Conservation (phyloP, 2,113 vertebrate genomes). For the Hyperoodon ampullatus region DNA sequence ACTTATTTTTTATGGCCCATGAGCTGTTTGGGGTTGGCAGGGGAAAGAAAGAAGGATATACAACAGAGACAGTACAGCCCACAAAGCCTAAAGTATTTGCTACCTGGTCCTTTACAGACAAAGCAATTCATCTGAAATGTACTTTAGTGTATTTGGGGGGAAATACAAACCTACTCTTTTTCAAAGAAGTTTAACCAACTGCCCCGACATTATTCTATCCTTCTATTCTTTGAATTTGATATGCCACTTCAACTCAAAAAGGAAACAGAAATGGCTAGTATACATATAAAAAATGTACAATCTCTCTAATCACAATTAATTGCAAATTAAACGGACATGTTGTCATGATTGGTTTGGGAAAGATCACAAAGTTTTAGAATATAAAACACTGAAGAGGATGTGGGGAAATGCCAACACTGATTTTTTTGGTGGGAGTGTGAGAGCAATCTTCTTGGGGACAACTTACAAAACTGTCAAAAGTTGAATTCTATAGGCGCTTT, state of each 20-base stretch:
- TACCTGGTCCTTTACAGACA: not conserved
- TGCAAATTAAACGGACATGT: not conserved
- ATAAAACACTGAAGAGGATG: not conserved
- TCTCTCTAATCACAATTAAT: not conserved
- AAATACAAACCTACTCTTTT: not conserved
- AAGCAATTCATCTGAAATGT: not conserved
- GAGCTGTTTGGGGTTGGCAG: not conserved
- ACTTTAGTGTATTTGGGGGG: not conserved
- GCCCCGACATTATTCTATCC: not conserved
- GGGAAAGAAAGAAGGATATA: not conserved
- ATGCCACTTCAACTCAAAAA: not conserved
- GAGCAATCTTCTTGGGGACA: not conserved
- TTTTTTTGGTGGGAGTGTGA: not conserved
- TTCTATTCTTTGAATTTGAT: constrained; percentile 1
- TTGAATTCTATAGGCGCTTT: not conserved
- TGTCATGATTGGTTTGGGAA: not conserved
- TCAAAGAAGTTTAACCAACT: not conserved
- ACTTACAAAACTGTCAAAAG: not conserved
- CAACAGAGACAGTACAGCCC: not conserved
- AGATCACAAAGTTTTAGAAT: not conserved
- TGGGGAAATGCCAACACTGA: not conserved
- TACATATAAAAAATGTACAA: not conserved
- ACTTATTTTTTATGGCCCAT: not conserved
- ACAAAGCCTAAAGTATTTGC: not conserved
- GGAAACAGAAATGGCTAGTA: not conserved